Base-by-base conservation (phyloP, 2,888 invertebrate genomes). In the Ormyrus labotus region DNA sequence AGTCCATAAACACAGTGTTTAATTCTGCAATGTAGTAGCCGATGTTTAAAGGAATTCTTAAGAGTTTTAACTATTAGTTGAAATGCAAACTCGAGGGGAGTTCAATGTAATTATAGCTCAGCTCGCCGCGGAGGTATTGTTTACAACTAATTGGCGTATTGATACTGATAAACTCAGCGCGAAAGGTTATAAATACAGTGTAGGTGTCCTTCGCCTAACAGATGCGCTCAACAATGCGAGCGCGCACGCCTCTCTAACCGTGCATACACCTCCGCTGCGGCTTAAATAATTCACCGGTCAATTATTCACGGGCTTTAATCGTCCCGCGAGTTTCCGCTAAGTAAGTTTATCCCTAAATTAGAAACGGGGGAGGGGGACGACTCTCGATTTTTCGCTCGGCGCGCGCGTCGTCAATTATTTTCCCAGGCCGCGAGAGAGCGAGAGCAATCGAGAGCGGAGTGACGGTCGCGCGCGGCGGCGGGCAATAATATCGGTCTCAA, bases 401-500 rank as follows among this genome's bases (percentile, higher is more conserved):
- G 53, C 19, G 53, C 19, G 65, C 55, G 60, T 10, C 57, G 74
- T 74, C 67, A 79, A 79, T 69, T 74, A 79, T 69, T 74, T 64
- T 69, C 64, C 47, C 55, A 10, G 45, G 48, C 47, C 58, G 80
- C 61, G 34, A 51, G 45, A 60, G n/a, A 55, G 55, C 58, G 77
- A 63, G 76, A 58, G 80, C 6, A 55, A 45, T 77, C 69, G 58
- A 60, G n/a, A 61, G 50, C 19, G 57, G 78, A 60, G 81, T 9
- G 60, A 45, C 13, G n/a, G 47, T 2, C 1, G 72, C 5, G 85
- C n/a, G 84, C 84, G 85, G 88, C 88, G 87, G 86, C 87, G 86
- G 81, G 86, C 85, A 88, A 75, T 89, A 88, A 88, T 89, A 90
- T 90, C 86, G 87, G 84, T 88, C 89, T 88, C 90, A 89, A 89